Evolutionary conservation across 2,797 vertebrate species (phyloP), one percentile per base, ranked within the genome.

Genomic region (Channallabes apus): DNA sequence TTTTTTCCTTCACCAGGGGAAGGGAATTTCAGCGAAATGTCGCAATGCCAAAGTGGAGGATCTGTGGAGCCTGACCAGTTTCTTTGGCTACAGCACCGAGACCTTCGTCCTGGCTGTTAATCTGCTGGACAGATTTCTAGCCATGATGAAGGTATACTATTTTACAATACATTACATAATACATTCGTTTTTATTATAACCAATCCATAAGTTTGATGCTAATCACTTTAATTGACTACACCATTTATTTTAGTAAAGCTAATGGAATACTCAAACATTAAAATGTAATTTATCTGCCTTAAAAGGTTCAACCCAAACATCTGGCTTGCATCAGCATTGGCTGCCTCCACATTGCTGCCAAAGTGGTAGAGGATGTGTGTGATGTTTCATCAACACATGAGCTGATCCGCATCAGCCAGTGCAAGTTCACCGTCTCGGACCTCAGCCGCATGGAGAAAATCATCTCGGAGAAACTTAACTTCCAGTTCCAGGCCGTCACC

Each of bases 391-490:
- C 97, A 85, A 93, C 93, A 22, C 95, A 95, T 0, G 98, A 99
- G 90, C 94, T 99, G 85, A 98, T 99, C 92, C 97, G 98, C 62
- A 99, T 99, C 87, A 96, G 98, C 87, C 98, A 99, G 84, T 97
- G 97, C 93, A 95, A 97, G 93, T 99, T 98, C 93, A 99, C 97
- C 1, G 96, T 95, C 86, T 99, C 98, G 0, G 98, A 99, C 93
- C 95, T 99, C 85, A 91, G 93, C 89, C 95, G 98, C 85, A 99
- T 99, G 98, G 97, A 99, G 93, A 98, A 97, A 91, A 99, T 99
- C 4, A 95, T 99, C 88, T 94, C 96, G 0, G 96, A 98, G 88
- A 99, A 99, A 92, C 95, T 99, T 91, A 91, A 96, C 95, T 97
- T 98, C 94, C 96, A 97, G 91, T 96, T 97, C 92, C 95, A 96